phyloP scores from a whole-genome alignment of 2,797 vertebrate genomes.

The Lepidocolaptes lacrymiger region DNA sequence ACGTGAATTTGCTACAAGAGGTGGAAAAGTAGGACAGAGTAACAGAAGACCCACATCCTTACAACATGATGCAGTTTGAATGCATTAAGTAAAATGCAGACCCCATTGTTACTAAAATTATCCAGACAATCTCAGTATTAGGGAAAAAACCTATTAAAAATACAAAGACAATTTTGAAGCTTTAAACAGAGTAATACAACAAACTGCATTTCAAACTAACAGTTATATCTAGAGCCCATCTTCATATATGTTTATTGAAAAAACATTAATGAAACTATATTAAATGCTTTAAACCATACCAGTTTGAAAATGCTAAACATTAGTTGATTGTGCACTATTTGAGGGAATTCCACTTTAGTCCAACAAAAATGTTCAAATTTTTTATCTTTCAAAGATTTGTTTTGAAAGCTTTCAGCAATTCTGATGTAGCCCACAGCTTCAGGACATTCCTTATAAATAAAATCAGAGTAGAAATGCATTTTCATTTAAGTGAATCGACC shows the following conservation, averaged over 20 bases:
- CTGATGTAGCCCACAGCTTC: not conserved
- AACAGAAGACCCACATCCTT: not conserved
- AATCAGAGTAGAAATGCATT: not conserved
- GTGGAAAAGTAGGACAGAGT: not conserved
- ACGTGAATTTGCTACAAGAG: not conserved
- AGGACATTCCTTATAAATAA: not conserved
- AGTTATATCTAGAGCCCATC: not conserved
- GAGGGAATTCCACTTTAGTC: not conserved
- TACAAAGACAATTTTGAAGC: not conserved
- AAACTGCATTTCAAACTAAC: not conserved
- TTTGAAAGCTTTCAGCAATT: not conserved
- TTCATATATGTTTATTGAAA: not conserved
- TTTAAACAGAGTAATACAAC: not conserved
- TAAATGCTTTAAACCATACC: not conserved
- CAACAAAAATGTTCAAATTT: not conserved
- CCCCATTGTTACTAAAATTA: not conserved
- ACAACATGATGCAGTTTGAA: not conserved
- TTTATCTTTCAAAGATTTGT: not conserved
- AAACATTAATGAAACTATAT: not conserved
- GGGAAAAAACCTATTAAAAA: not conserved
- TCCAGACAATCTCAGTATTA: not conserved
- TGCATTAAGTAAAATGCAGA: not conserved
- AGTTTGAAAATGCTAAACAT: not conserved
- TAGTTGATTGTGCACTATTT: not conserved
- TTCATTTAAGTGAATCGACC: not conserved